Conservation (phyloP, 1,140 invertebrate species). For the Papilio xuthus region DNA sequence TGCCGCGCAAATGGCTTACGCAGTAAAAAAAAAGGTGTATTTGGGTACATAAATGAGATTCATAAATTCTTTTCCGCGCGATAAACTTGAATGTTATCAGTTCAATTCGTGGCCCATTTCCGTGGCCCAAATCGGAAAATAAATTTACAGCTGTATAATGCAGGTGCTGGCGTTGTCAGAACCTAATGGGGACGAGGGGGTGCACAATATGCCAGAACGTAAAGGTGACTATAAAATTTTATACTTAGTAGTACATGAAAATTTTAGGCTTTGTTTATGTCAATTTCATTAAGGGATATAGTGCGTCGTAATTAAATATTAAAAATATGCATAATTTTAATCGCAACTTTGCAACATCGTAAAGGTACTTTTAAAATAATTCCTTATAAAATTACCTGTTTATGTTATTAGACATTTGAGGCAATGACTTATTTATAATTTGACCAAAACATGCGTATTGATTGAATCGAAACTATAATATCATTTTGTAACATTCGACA, state of each 20-base stretch:
- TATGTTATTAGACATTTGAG: background rate
- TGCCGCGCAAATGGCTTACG: background rate
- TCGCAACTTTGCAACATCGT: too few species aligned
- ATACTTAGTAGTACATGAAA: background rate
- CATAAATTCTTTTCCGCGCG: constrained; percentile 36
- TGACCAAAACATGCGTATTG: background rate
- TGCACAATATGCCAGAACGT: background rate
- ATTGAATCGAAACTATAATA: background rate
- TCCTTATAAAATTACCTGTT: background rate
- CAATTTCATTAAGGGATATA: background rate
- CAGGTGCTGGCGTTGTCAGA: constrained; percentile 15
- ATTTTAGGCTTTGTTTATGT: background rate
- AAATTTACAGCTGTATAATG: constrained; percentile 33
- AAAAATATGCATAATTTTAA: too few species aligned
- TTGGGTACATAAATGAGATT: constrained; percentile 29
- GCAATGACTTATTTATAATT: too few species aligned
- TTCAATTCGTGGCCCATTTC: constrained; percentile 37
- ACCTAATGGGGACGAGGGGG: background rate
- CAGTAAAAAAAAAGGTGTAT: constrained; percentile 36
- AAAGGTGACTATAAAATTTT: too few species aligned
- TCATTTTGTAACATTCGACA: background rate
- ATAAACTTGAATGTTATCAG: constrained; percentile 36
- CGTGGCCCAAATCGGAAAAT: constrained; percentile 23
- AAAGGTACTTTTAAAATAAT: too few species aligned
- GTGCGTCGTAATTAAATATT: too few species aligned